Evolutionary conservation across 2,888 invertebrate genomes (phyloP), one percentile per base, ranked within the genome.

Genomic region (Plusia festucae): DNA sequence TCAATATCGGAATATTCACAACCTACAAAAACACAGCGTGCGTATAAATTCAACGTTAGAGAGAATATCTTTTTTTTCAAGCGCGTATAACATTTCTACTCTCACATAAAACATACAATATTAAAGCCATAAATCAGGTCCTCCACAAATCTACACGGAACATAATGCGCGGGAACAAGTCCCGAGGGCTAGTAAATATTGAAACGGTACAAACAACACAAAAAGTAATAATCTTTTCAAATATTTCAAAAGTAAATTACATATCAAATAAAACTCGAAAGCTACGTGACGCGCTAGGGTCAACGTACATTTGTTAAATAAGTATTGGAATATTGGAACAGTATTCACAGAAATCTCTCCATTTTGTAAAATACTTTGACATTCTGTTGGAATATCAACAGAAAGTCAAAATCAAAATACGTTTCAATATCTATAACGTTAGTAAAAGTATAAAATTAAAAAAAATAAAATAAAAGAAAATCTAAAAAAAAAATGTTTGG

Each of bases 181-280:
- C 74, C 52, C 65, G 44, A 20, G 68, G 60, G 68, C 24, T 51
- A 71, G 64, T 80, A 70, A 78, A 80, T 81, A 81, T 81, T 78
- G 73, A 70, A 81, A 73, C 70, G 72, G 71, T 52, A 65, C 66
- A 51, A 65, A 61, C 44, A 64, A 67, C 77, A 77, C 68, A 69
- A 76, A 81, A 73, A 57, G 73, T 70, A 79, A 75, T 77, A 81
- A 79, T 78, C 73, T 78, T 76, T 80, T 68, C 71, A 72, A 78
- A 80, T 78, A 76, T 76, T 78, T 76, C 80, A 79, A 68, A 77
- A 66, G 65, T 79, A 74, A 79, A 77, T 77, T 75, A 73, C 74
- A 74, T 70, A 77, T 76, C 73, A 78, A 73, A 81, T 81, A 77
- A 73, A 78, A 76, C 58, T 69, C 60, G 59, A 60, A 52, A 40